These are phyloP conservation scores for Cossypha niveicapilla DNA, from an alignment of 2,797 vertebrate species.

Conservation along the genomic window DNA sequence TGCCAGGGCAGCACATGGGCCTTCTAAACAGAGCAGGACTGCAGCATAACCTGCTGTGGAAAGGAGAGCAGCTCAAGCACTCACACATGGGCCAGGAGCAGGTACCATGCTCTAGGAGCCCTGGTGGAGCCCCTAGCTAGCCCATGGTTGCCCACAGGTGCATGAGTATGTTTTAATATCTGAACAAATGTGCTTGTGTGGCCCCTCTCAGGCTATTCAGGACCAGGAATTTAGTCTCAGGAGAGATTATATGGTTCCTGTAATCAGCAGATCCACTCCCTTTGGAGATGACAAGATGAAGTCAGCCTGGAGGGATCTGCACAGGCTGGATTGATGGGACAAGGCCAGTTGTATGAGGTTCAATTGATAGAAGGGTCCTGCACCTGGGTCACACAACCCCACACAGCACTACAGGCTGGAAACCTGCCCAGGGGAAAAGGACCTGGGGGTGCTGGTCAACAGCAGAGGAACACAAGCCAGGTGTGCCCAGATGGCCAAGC, in stretches of 20 bases:
- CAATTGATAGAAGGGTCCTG: no score
- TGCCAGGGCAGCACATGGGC: background rate
- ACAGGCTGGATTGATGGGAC: background rate
- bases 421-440: background rate
- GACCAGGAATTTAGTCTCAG: background rate
- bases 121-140: background rate
- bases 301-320: background rate
- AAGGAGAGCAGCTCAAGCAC: background rate
- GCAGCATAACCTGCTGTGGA: background rate
- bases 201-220: background rate
- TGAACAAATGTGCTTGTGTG: background rate
- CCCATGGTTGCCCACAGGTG: background rate
- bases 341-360: background rate
- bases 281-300: background rate
- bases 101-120: background rate
- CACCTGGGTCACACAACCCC: background rate
- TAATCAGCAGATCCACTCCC: background rate
- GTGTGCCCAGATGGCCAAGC: background rate
- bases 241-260: background rate
- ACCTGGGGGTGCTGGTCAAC: background rate
- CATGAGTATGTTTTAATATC: background rate
- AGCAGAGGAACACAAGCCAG: background rate
- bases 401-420: background rate
- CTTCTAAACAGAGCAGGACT: background rate
- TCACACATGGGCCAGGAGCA: background rate